phyloP scores from a whole-genome alignment of 2,888 invertebrate genomes.

The Epinotia nisella region DNA sequence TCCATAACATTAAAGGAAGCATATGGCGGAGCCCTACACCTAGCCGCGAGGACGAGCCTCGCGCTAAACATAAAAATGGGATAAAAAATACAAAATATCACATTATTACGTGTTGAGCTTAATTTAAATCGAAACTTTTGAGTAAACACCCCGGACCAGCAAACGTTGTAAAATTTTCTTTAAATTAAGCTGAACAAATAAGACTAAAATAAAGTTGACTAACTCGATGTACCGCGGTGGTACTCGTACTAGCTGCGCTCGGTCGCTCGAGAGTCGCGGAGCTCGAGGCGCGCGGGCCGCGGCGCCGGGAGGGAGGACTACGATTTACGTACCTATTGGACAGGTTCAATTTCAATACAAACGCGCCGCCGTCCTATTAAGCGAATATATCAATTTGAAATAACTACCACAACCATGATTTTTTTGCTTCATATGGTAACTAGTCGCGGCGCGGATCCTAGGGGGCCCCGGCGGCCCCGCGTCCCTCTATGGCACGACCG shows the following conservation, averaged over 20 bases:
- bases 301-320: slow-evolving; percentile 44
- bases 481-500: slow-evolving; percentile 64
- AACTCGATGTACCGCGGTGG: slow-evolving; percentile 52
- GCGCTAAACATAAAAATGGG: slow-evolving; percentile 73
- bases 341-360: slow-evolving; percentile 56
- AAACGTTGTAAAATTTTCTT: slow-evolving; percentile 56
- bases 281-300: slow-evolving; percentile 47
- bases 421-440: slow-evolving; percentile 77
- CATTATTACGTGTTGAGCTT: slow-evolving; percentile 84
- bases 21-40: slow-evolving; percentile 51
- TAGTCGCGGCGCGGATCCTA: slow-evolving; percentile 62
- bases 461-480: slow-evolving; percentile 59
- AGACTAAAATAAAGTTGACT: slow-evolving; percentile 63
- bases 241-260: slow-evolving; percentile 48
- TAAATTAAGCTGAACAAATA: slow-evolving; percentile 84
- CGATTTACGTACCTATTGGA: slow-evolving; percentile 50
- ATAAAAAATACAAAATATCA: slow-evolving; percentile 83
- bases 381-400: slow-evolving; percentile 80
- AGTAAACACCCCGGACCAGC: slow-evolving; percentile 60
- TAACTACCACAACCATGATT: slow-evolving; percentile 84
- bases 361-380: slow-evolving; percentile 71
- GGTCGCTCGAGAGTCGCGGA: neutral
- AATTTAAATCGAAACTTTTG: slow-evolving; percentile 74
- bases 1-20: slow-evolving; percentile 79
- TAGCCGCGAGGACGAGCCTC: slow-evolving; percentile 48